Base-by-base conservation (phyloP, 2,113 vertebrate genomes). In the Danionella cerebrum region DNA sequence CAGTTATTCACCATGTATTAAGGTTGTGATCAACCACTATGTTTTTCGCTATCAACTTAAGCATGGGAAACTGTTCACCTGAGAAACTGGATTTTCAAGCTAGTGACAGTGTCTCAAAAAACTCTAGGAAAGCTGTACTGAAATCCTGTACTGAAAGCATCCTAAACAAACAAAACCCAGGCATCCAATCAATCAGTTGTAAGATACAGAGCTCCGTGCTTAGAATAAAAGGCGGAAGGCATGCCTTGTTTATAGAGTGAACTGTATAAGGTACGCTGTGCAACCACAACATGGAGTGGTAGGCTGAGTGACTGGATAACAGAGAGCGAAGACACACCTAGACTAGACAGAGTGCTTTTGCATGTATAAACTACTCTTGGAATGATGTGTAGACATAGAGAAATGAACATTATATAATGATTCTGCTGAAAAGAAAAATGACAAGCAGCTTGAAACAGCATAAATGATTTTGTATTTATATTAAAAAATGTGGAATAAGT, bases 11-110 rank as follows among this genome's bases (percentile, higher is more conserved):
- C n/a, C n/a, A n/a, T n/a, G n/a, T n/a, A n/a, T n/a, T n/a, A n/a
- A n/a, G n/a, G n/a, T n/a, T n/a, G 39, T 64, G 13, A 22, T 38
- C 22, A 59, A 18, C 1, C 7, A 24, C 39, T 19, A 38, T 4
- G 58, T 45, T 41, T 36, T 35, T 31, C 36, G 25, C 47, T 12
- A 9, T 27, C 22, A 12, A 42, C 31, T 16, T 29, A 25, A 59
- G 45, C 65, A 65, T 69, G 59, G 60, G 44, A 73, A 69, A 60
- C 9, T 24, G 41, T 51, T 65, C 12, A 57, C 60, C 39, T 2
- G 47, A 19, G 6, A 3, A 14, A 69, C 72, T 52, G 62, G 72
- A 66, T 60, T 62, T 70, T 74, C 67, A 48, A 54, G 72, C 44
- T 45, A 13, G 10, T 8, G 9, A 29, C 4, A 5, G 39, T 27